These are phyloP conservation scores for Vidua chalybeata DNA, from an alignment of 2,113 vertebrate genomes.

Conservation along the genomic window DNA sequence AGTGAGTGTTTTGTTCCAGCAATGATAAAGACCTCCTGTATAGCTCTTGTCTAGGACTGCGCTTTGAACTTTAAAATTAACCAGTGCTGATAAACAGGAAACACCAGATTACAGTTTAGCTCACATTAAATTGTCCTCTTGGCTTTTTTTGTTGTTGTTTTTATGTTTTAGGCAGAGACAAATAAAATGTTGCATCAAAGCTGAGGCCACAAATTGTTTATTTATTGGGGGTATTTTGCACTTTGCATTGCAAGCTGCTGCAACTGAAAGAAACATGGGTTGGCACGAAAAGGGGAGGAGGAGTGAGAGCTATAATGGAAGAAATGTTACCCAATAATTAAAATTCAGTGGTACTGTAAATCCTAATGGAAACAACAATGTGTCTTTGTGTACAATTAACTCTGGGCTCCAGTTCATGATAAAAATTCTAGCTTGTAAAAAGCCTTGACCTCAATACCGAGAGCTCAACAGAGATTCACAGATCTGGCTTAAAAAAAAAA, in stretches of 20 bases:
- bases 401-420: constrained; percentile 70
- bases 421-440: constrained; percentile 69
- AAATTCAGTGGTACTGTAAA: constrained; percentile 72
- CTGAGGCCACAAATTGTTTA: constrained; percentile 2
- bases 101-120: constrained; percentile 27
- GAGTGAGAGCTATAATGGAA: constrained; percentile 46
- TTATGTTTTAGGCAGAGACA: neutral
- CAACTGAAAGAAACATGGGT: constrained; percentile 5
- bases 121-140: neutral
- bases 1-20: constrained; percentile 26
- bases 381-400: constrained; percentile 74
- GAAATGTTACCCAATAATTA: constrained; percentile 72
- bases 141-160: neutral
- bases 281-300: constrained; percentile 40
- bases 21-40: constrained; percentile 51
- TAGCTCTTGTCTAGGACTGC: neutral
- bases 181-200: neutral
- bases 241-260: neutral
- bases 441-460: constrained; percentile 71
- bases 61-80: constrained; percentile 39
- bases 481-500: constrained; percentile 27
- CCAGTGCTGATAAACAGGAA: constrained; percentile 13
- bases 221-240: constrained; percentile 13
- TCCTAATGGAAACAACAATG: constrained; percentile 71
- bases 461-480: constrained; percentile 62